These are phyloP conservation scores for Chelonia mydas DNA, from an alignment of 2,797 vertebrate genomes.

Conservation along the genomic window DNA sequence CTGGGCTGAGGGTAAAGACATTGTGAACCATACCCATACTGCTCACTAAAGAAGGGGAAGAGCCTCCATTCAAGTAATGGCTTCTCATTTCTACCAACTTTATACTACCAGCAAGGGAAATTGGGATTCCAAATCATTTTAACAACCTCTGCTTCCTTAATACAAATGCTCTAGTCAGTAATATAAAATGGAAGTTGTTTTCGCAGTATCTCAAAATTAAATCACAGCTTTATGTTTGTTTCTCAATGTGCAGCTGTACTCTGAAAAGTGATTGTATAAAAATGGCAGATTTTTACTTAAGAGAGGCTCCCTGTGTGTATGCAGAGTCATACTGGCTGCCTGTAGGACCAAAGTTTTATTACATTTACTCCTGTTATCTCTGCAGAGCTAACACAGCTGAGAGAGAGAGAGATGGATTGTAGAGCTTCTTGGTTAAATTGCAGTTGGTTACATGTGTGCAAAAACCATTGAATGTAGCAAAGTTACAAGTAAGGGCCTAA, in stretches of 20 bases:
- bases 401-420: background rate
- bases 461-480: background rate
- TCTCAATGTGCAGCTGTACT: background rate
- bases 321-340: background rate
- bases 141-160: background rate
- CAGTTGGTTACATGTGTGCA: background rate
- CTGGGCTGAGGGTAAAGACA: background rate
- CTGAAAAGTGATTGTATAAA: background rate
- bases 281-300: background rate
- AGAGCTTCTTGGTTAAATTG: background rate
- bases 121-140: constrained; percentile 4
- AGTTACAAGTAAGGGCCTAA: background rate
- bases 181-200: background rate
- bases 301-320: background rate
- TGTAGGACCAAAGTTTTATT: background rate
- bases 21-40: background rate
- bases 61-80: constrained; percentile 19
- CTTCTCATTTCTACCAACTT: constrained; percentile 25
- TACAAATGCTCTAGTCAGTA: background rate
- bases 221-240: background rate
- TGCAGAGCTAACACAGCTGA: background rate
- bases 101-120: background rate
- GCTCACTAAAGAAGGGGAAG: background rate
- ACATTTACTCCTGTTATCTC: background rate
- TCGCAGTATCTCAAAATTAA: background rate